These are phyloP conservation scores for Serilophus lunatus DNA, from an alignment of 2,113 vertebrate species.

Conservation along the genomic window DNA sequence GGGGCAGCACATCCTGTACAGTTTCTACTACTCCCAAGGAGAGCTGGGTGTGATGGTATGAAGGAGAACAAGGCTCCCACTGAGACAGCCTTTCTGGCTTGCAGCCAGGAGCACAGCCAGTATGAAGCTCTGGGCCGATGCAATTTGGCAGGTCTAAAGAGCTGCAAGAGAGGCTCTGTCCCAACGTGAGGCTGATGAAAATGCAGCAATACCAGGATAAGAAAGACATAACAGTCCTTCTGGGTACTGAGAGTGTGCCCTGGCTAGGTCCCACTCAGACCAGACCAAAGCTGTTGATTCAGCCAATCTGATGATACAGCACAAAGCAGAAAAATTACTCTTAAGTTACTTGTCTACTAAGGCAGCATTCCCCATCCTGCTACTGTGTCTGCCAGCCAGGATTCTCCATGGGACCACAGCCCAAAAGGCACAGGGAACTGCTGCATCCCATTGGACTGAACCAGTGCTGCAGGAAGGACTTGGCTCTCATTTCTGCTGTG, in stretches of 20 bases:
- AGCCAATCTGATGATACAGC: neutral
- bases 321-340: neutral
- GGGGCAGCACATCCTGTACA: neutral
- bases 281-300: neutral
- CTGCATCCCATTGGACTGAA: neutral
- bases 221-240: fast-evolving
- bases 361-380: neutral
- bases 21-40: neutral
- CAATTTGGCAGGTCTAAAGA: neutral
- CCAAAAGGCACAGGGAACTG: neutral
- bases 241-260: neutral
- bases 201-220: neutral
- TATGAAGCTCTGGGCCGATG: neutral
- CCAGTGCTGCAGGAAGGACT: neutral
- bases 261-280: neutral
- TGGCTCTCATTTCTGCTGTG: neutral
- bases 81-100: neutral
- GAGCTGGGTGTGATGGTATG: neutral
- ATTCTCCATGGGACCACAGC: neutral
- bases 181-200: neutral
- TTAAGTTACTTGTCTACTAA: neutral
- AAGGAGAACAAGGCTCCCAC: neutral
- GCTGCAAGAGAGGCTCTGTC: neutral
- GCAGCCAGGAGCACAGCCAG: neutral
- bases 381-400: neutral